Base-by-base conservation (phyloP, 1,140 invertebrate genomes). In the Stenopsyche tienmushanensis region DNA sequence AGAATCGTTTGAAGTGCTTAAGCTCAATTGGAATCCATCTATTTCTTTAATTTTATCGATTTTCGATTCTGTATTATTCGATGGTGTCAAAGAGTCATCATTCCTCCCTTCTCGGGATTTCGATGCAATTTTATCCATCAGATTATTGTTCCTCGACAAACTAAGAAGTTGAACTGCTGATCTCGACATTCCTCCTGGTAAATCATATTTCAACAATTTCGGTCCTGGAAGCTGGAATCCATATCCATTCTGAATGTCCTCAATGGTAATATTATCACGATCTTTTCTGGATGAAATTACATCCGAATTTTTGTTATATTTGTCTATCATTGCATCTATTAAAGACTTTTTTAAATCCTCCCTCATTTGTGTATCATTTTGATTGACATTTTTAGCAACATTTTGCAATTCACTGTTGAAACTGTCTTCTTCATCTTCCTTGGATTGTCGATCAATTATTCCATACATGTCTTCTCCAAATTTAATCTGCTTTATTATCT, bases 181-280 rank as follows among this genome's bases (percentile, higher is more conserved):
- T 21, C 42, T 29, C 5, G 60, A 62, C 41, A 62, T 62, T 39
- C 60, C 60, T 23, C 52, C 60, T 2, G 60, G 39, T 13, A 52
- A 26, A 50, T 39, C 47, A 10, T 1, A 20, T 18, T 62, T 62
- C 1, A 62, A 3, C 3, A 52, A 1, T 42, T 29, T 49, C 29
- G 67, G 62, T 18, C 67, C 67, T 20, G 67, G 67, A 10, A 69
- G 20, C 29, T 55, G 62, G 24, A 69, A 69, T 10, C 49, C 57
- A 15, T 62, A 39, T 17, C 67, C 67, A 17, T 69, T 59, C 13
- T 34, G 26, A 47, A 69, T 65, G 15, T 69, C 58, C 8, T 69
- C 67, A 7, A 65, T 55, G 3, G 67, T 69, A 26, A 69, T 65
- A 45, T 65, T 64, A 25, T 24, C 23, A 21, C 17, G 39, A 17